Evolutionary conservation across 1,140 invertebrate genomes (phyloP).

Genomic region (Trialeurodes vaporariorum): DNA sequence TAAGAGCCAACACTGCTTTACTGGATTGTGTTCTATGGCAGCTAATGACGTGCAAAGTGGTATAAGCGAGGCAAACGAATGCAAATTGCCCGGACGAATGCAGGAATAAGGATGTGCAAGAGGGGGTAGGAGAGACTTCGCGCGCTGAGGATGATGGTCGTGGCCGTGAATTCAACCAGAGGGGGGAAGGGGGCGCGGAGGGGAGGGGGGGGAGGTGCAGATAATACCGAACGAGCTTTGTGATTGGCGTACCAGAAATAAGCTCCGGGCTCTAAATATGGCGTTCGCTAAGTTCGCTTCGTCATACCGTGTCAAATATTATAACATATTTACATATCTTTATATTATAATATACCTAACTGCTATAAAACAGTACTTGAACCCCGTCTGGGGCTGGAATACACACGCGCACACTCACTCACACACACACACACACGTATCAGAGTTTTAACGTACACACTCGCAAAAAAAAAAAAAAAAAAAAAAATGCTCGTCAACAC

Average conservation of each 20-base stretch:
- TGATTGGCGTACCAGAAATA: not conserved
- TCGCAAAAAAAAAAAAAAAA: no score
- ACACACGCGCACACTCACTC: not conserved
- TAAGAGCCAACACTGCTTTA: not conserved
- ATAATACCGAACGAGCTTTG: not conserved
- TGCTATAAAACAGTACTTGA: not conserved
- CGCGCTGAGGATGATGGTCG: no score
- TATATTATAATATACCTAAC: slow-evolving; percentile 1
- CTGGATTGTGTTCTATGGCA: not conserved
- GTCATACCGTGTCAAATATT: not conserved
- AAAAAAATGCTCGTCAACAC: no score
- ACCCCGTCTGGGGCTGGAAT: not conserved
- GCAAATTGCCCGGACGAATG: slow-evolving; percentile 9
- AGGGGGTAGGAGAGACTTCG: slow-evolving; percentile 13
- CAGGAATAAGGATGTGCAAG: slow-evolving; percentile 13
- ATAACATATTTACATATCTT: slow-evolving; percentile 1
- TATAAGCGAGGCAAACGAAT: slow-evolving; percentile 14
- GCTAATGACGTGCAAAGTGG: not conserved
- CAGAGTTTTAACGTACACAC: no score
- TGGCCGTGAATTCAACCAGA: no score
- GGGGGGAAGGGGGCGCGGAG: not conserved
- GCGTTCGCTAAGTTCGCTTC: not conserved
- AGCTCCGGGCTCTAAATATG: not conserved
- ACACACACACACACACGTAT: no score
- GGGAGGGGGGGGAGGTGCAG: slow-evolving; percentile 1